Base-by-base conservation (phyloP, 2,888 invertebrate species). In the Acanthosepion esculentum region DNA sequence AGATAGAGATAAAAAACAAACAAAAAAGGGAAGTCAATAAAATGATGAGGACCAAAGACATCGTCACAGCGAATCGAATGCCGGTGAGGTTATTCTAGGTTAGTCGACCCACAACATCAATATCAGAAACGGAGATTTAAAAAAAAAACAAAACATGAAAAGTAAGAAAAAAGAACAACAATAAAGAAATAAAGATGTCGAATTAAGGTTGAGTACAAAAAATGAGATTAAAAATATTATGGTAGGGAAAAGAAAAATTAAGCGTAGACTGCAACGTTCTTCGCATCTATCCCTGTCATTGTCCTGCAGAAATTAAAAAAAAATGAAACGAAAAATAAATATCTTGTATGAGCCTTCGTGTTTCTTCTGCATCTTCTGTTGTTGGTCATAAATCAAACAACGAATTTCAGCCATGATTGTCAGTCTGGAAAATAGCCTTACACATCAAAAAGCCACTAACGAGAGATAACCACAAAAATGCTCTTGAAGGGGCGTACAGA, bases 51-150 rank as follows among this genome's bases (percentile, higher is more conserved):
- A n/a, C 78, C 15, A 78, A 78, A 78, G 78, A 78, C 78, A 78
- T 78, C 78, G 78, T 78, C 33, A 78, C 78, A 78, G 78, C 78
- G 78, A 78, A 78, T 78, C 78, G 18, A 78, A 78, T 78, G n/a
- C 10, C n/a, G n/a, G n/a, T n/a, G 78, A 33, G 78, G 78, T 78
- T 78, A 78, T 78, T 78, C n/a, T 78, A 78, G 78, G 78, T 78
- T n/a, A 78, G n/a, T n/a, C n/a, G 78, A 78, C 78, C 78, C 78
- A n/a, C 78, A 78, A 78, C 78, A 78, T 78, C 78, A 78, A 78
- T 78, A 78, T 78, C 78, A 78, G 78, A 78, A n/a, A 29, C 78
- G 29, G 12, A 78, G 78, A 78, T 78, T 55, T 15, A 55, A 55
- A 55, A 55, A 55, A 0, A 53, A 53, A 53, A 41, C 41, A 41